These are phyloP conservation scores for Pogonognathellus flavescens DNA, from an alignment of 1,140 invertebrate genomes.

Conservation along the genomic window DNA sequence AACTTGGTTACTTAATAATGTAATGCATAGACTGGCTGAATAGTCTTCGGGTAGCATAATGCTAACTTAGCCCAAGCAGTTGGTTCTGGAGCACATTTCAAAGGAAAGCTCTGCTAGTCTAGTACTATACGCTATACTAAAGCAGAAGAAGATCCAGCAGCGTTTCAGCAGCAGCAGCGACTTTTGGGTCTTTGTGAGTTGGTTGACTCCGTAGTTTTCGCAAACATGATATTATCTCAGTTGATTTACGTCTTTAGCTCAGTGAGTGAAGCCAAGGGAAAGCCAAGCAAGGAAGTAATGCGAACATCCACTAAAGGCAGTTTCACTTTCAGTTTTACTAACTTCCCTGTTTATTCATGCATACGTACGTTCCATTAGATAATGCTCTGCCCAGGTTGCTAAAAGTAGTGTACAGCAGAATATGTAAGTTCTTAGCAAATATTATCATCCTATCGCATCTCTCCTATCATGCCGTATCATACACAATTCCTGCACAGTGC, in stretches of 20 bases:
- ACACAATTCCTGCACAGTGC: no score
- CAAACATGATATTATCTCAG: slow-evolving; percentile 10
- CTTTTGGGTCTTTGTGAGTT: neutral
- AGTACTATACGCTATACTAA: no score
- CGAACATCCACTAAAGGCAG: neutral
- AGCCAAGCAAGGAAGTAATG: neutral
- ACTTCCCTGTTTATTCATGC: neutral
- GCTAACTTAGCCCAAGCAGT: no score
- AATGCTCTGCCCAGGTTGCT: neutral
- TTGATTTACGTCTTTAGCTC: slow-evolving; percentile 5
- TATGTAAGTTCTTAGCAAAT: neutral
- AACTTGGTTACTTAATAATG: no score
- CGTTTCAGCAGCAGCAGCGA: neutral
- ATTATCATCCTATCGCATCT: no score
- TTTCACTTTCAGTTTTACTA: neutral
- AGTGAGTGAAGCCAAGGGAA: slow-evolving; percentile 3
- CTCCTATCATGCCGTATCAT: no score
- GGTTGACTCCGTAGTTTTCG: neutral
- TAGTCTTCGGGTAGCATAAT: no score
- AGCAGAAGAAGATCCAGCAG: neutral
- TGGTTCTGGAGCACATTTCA: no score
- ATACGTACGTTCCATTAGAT: neutral
- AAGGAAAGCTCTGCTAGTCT: no score
- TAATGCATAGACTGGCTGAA: no score
- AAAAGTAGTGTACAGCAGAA: neutral